Evolutionary conservation across 2,797 vertebrate genomes (phyloP), one percentile per base, ranked within the genome.

Genomic region (Gastrophryne carolinensis): DNA sequence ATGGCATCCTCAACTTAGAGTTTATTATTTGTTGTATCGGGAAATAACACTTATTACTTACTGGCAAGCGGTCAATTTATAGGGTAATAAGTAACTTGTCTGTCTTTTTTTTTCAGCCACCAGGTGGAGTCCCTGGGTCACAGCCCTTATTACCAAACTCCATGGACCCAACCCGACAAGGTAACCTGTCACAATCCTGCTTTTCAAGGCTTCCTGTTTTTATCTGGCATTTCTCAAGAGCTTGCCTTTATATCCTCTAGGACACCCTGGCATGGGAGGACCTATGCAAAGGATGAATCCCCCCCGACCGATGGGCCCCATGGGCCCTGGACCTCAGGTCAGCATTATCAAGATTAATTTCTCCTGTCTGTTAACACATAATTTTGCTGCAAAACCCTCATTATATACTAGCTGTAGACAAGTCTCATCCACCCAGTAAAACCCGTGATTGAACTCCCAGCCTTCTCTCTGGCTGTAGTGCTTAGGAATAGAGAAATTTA

Each of bases 241-340:
- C 19, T 63, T 23, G 2, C 12, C 0, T 11, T 17, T 71, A 44
- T 86, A 52, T 81, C 79, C 75, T 73, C 35, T 82, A 99, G 97
- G 92, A 44, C 93, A 95, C 86, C 95, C 94, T 80, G 94, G 94
- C 82, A 91, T 95, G 92, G 97, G 91, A 84, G 92, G 96, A 71
- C 96, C 96, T 56, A 98, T 99, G 96, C 97, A 98, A 89, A 94
- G 97, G 89, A 99, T 98, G 96, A 96, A 93, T 81, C 95, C 95
- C 82, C 96, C 97, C 2, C 93, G 96, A 92, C 96, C 94, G 84
- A 98, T 99, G 96, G 98, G 95, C 77, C 97, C 96, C 11, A 98
- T 98, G 95, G 98, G 95, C 39, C 97, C 96, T 0, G 96, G 95
- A 79, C 96, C 96, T 30, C 97, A 99, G 96, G 97, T 98, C 90